phyloP scores from a whole-genome alignment of 2,113 vertebrate genomes.

The Synodontis membranacea region DNA sequence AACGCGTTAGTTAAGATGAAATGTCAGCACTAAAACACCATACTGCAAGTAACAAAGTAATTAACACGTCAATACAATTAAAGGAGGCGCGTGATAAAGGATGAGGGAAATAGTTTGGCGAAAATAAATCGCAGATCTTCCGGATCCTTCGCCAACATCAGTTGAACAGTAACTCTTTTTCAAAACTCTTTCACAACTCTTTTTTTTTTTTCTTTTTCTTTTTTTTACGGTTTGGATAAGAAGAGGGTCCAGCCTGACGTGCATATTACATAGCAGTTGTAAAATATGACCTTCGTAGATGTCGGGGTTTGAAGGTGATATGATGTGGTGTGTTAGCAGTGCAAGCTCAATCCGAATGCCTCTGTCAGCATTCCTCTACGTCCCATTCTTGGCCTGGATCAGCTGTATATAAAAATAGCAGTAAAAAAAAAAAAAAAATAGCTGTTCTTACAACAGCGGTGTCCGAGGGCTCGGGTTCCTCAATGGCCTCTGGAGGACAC shows the following conservation, averaged over 20 bases:
- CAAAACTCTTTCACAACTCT: no score
- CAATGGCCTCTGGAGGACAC: slow-evolving; percentile 34
- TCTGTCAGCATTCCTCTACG: slow-evolving; percentile 37
- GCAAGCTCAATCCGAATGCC: slow-evolving; percentile 14
- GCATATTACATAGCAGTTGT: not conserved
- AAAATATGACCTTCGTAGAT: not conserved
- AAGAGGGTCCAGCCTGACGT: not conserved
- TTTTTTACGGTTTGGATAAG: not conserved
- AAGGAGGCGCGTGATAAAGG: not conserved
- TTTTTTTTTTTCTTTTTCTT: no score
- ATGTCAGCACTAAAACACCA: not conserved
- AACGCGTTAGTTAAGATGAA: not conserved
- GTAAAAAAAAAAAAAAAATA: no score
- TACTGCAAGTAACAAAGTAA: not conserved
- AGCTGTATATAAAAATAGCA: slow-evolving; percentile 40
- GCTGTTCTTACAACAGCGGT: slow-evolving; percentile 35
- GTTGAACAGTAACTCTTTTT: not conserved
- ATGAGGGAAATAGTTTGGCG: not conserved
- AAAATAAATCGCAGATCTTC: not conserved
- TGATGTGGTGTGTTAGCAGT: slow-evolving; percentile 37
- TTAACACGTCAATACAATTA: no score
- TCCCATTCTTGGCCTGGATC: slow-evolving; percentile 38
- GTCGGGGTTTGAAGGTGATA: slow-evolving; percentile 31
- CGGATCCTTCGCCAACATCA: not conserved
- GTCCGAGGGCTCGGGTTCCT: slow-evolving; percentile 42